phyloP scores from a whole-genome alignment of 2,797 vertebrate genomes.

The Carduelis carduelis region DNA sequence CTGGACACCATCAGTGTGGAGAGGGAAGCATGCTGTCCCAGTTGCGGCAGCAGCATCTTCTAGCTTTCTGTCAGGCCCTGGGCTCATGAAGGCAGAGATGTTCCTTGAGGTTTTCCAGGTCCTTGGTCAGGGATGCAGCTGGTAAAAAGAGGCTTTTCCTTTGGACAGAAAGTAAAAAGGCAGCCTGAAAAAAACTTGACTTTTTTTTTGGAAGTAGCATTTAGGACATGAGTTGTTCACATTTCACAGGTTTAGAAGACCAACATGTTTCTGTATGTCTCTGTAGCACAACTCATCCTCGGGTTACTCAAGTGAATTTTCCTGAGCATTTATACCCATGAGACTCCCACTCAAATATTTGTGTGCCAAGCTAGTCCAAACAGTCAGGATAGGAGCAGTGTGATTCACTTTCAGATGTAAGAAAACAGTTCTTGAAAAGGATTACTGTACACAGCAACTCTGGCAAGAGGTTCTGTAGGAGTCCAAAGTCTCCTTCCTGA shows the following conservation, averaged over 20 bases:
- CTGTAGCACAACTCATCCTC: neutral
- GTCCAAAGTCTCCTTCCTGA: neutral
- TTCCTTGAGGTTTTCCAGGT: neutral
- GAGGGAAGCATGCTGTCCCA: neutral
- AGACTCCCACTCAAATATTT: neutral
- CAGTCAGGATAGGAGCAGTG: neutral
- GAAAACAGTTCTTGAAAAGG: neutral
- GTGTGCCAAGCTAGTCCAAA: neutral
- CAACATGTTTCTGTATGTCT: neutral
- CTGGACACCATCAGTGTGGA: neutral
- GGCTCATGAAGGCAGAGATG: neutral
- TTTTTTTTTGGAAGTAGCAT: neutral
- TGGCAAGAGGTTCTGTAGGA: neutral
- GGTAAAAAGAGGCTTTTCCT: neutral
- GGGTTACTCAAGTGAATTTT: neutral
- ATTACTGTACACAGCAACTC: neutral
- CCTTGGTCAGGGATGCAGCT: neutral
- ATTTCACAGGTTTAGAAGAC: neutral
- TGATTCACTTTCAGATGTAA: neutral
- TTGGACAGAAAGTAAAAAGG: neutral
- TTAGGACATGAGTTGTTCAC: neutral
- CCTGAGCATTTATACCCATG: fast-evolving
- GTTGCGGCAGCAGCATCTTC: neutral
- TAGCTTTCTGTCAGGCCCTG: neutral
- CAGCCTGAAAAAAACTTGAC: neutral